Conservation (phyloP, 2,888 invertebrate genomes). For the Merodon equestris region DNA sequence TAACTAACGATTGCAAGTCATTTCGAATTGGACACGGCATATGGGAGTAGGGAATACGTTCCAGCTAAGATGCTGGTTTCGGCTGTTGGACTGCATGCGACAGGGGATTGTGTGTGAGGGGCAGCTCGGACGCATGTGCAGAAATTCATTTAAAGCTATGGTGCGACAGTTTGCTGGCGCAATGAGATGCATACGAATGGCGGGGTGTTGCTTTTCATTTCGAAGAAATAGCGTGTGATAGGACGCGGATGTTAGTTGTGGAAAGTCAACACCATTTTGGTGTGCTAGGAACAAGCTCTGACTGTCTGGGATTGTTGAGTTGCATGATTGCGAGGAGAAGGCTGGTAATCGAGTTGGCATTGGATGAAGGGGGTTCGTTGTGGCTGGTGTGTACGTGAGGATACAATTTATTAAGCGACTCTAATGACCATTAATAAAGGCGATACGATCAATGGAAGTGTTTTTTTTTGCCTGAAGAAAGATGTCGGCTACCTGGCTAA, state of each 20-base stretch:
- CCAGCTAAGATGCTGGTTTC: conserved; percentile 9
- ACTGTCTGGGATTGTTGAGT: conserved; percentile 3
- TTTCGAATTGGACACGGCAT: conserved; percentile 62
- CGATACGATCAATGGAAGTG: conserved; percentile 43
- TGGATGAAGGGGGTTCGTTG: not conserved
- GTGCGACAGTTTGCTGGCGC: conserved; percentile 65
- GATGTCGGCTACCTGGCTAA: too few species aligned
- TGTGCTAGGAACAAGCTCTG: conserved; percentile 22
- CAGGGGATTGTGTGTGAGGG: not conserved
- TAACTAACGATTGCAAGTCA: conserved; percentile 60
- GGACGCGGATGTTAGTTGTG: conserved; percentile 40
- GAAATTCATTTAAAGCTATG: conserved; percentile 53
- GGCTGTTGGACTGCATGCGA: too few species aligned
- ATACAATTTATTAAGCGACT: conserved; percentile 64
- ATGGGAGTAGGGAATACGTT: conserved; percentile 2
- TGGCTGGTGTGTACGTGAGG: conserved; percentile 28
- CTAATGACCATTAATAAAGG: conserved; percentile 67
- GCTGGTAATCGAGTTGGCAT: not conserved
- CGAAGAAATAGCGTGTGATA: conserved; percentile 59
- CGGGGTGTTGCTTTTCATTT: conserved; percentile 9
- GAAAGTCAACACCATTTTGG: conserved; percentile 61
- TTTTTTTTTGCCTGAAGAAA: too few species aligned
- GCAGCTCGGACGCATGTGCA: conserved; percentile 15
- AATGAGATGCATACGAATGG: conserved; percentile 55
- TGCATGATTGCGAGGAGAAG: too few species aligned